Evolutionary conservation across 2,797 vertebrate species (phyloP), one percentile per base, ranked within the genome.

Genomic region (Acanthornis magna): DNA sequence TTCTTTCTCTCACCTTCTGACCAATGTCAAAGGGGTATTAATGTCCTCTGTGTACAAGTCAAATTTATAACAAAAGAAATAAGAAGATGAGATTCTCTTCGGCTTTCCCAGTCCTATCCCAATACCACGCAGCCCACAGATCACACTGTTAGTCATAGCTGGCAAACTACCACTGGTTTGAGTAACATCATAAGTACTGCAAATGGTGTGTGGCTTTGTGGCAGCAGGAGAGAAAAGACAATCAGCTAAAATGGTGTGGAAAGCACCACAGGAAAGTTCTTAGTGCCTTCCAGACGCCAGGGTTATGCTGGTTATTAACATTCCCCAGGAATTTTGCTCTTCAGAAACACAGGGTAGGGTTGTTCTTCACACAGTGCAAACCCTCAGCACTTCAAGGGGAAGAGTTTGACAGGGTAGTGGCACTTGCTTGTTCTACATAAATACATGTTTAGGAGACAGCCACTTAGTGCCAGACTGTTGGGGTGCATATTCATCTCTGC

Each of bases 161-260:
- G 78, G 65, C 91, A 78, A 83, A 36, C 42, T 55, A 66, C 48
- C 60, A 42, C 75, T 87, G 50, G 18, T 96, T 95, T 92, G 82
- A 91, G 27, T 61, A 66, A 45, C 48, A 68, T 85, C 13, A 7
- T 50, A 26, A 80, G 54, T 89, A 78, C 87, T 94, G 82, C 91
- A 88, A 91, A 86, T 89, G 85, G 51, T 74, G 61, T 88, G 72
- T 92, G 75, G 79, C 86, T 95, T 90, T 77, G 71, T 95, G 57
- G 71, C 60, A 66, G 83, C 45, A 3, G 36, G 29, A 45, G 32
- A 94, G 53, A 81, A 66, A 74, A 75, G 10, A 13, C 27, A 58
- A 55, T 94, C 66, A 36, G 20, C 47, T 91, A 11, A 92, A 91
- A 65, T 75, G 71, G 27, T 50, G 79, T n/a, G 16, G 87, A 34